These are phyloP conservation scores for Chrosomus eos DNA, from an alignment of 2,797 vertebrate genomes.

Conservation along the genomic window DNA sequence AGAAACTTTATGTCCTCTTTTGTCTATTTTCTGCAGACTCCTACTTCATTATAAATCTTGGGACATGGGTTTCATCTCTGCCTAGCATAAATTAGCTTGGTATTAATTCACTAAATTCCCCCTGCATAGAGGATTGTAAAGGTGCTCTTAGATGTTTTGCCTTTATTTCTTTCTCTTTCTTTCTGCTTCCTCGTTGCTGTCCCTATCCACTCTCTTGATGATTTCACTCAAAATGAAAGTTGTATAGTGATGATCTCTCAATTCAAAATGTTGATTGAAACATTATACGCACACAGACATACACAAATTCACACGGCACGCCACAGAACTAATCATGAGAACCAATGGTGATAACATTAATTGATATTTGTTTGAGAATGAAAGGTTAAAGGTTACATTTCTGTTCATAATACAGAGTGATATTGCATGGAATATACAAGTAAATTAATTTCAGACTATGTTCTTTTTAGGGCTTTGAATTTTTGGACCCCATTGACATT, in stretches of 20 bases:
- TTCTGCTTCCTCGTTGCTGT: not conserved
- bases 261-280: not conserved
- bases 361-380: not conserved
- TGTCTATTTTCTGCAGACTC: slow-evolving; percentile 40
- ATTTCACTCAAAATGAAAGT: not conserved
- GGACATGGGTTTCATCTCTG: slow-evolving; percentile 60
- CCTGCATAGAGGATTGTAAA: slow-evolving; percentile 50
- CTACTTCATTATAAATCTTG: slow-evolving; percentile 68
- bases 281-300: not conserved
- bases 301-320: not conserved
- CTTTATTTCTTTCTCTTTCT: not conserved
- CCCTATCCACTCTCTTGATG: not conserved
- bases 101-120: slow-evolving; percentile 69
- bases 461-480: not conserved
- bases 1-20: slow-evolving; percentile 55
- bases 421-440: not conserved
- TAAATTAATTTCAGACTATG: not conserved
- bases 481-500: not conserved
- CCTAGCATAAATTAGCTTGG: slow-evolving; percentile 71
- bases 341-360: not conserved
- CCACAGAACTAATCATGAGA: not conserved
- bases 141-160: slow-evolving; percentile 24
- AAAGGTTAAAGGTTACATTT: not conserved
- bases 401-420: not conserved
- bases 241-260: not conserved